These are phyloP conservation scores for Engystomops pustulosus DNA, from an alignment of 2,113 vertebrate species.

Conservation along the genomic window DNA sequence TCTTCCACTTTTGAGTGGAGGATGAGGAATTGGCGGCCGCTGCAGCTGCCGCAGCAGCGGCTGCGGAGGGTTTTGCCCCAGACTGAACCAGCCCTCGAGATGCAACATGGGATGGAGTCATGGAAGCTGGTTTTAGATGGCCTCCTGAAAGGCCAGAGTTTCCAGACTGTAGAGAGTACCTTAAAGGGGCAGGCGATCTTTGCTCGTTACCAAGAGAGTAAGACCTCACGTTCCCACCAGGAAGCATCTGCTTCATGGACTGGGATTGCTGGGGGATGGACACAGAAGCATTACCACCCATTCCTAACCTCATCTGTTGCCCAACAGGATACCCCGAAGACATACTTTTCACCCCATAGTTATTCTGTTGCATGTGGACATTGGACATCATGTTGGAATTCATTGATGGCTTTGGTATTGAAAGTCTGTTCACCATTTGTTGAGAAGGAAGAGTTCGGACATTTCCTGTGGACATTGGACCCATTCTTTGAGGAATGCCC, in stretches of 20 bases:
- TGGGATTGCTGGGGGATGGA: constrained; percentile 90
- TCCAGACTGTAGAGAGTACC: constrained; percentile 79
- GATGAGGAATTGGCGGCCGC: constrained; percentile 81
- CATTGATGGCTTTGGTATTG: constrained; percentile 89
- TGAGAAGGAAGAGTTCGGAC: constrained; percentile 85
- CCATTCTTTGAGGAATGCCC: constrained; percentile 88
- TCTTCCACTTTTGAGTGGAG: constrained; percentile 98
- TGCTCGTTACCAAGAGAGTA: constrained; percentile 76
- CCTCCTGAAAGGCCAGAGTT: constrained; percentile 76
- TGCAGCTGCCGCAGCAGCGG: constrained; percentile 77
- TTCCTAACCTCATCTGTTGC: constrained; percentile 82
- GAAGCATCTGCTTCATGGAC: constrained; percentile 88
- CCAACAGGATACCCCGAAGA: constrained; percentile 78
- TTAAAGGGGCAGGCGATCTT: constrained; percentile 73
- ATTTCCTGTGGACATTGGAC: constrained; percentile 80
- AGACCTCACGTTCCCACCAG: constrained; percentile 80
- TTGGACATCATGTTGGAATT: constrained; percentile 86
- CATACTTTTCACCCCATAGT: constrained; percentile 82
- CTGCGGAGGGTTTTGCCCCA: constrained; percentile 76
- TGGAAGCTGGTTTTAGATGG: constrained; percentile 81
- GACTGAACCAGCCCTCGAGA: constrained; percentile 76
- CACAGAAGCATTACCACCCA: constrained; percentile 84
- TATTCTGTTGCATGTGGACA: constrained; percentile 87
- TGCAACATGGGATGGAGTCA: constrained; percentile 75
- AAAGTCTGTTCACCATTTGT: constrained; percentile 86